Evolutionary conservation across 2,888 invertebrate genomes (phyloP), one percentile per base, ranked within the genome.

Genomic region (Leucania comma): DNA sequence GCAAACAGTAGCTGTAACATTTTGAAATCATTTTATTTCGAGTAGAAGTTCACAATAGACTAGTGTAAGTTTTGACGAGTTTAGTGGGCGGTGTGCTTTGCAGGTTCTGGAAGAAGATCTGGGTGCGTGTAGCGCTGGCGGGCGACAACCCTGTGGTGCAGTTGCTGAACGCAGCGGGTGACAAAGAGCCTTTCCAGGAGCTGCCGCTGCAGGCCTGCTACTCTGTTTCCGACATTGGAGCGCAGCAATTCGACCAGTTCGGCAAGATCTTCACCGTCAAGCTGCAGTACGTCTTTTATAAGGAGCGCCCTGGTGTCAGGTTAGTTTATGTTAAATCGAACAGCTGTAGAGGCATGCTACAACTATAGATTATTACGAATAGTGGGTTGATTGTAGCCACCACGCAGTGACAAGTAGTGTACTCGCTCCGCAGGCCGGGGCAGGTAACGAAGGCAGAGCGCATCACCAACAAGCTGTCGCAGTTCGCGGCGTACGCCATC

Each of bases 211-310:
- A 99, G 92, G 98, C 99, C 1, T 99, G 99, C 91, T 99, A 99
- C 94, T 99, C 99, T 2, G 98, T 99, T 58, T 99, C 99, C 5
- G 99, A 99, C 76, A 98, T 99, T 60, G 98, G 98, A 62, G 98
- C 99, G 48, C 99, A 99, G 95, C 99, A 99, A 92, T 99, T 99
- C 91, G 99, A 99, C 94, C 99, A 99, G 93, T 99, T 98, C 92
- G 99, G 99, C 42, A 99, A 99, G 96, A 99, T 99, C 86, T 99
- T 99, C 96, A 99, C 99, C 0, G 97, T 99, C 69, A 99, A 99
- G 92, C 95, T 99, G 83, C 99, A 99, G 93, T 99, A 99, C 91
- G 98, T 99, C 68, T 99, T 99, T 93, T 99, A 99, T 93, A 99
- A 99, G 93, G 99, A 99, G 93, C 97, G 99, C 17, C 99, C 99